Conservation (phyloP, 2,888 invertebrate species). For the Pollenia angustigena region DNA sequence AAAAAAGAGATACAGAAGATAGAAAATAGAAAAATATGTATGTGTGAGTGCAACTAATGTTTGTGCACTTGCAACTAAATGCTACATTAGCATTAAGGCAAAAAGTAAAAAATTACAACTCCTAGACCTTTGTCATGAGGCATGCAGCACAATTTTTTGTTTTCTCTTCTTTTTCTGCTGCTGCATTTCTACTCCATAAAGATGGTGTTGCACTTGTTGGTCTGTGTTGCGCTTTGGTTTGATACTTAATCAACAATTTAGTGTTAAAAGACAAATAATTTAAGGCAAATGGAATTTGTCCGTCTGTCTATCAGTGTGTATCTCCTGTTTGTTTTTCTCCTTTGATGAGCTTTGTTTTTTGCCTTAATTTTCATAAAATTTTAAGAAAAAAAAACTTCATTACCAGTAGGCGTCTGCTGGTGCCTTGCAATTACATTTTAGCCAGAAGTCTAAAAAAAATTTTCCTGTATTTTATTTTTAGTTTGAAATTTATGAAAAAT, state of each 20-base stretch:
- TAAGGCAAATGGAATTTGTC: constrained; percentile 61
- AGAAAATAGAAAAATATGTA: not conserved
- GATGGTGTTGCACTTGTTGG: constrained; percentile 61
- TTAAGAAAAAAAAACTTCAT: not conserved
- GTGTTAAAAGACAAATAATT: constrained; percentile 72
- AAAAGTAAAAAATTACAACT: constrained; percentile 54
- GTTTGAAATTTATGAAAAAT: constrained; percentile 54
- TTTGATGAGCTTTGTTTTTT: constrained; percentile 34
- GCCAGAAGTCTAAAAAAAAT: constrained; percentile 50
- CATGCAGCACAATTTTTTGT: constrained; percentile 2
- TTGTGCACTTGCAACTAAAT: constrained; percentile 47
- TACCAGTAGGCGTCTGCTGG: constrained; percentile 56
- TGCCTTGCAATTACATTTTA: constrained; percentile 29
- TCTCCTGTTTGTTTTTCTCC: constrained; percentile 31
- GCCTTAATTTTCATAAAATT: not conserved
- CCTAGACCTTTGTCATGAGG: constrained; percentile 58
- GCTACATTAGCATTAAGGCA: constrained; percentile 40
- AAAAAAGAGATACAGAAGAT: constrained; percentile 3
- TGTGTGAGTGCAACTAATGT: constrained; percentile 47
- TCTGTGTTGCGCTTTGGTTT: constrained; percentile 29
- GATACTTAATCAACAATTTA: constrained; percentile 70
- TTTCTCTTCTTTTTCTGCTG: not conserved
- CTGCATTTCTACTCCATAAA: constrained; percentile 1
- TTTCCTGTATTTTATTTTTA: constrained; percentile 49
- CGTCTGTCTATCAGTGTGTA: constrained; percentile 46